Evolutionary conservation across 2,113 vertebrate species (phyloP).

Genomic region (Hemibagrus wyckioides): DNA sequence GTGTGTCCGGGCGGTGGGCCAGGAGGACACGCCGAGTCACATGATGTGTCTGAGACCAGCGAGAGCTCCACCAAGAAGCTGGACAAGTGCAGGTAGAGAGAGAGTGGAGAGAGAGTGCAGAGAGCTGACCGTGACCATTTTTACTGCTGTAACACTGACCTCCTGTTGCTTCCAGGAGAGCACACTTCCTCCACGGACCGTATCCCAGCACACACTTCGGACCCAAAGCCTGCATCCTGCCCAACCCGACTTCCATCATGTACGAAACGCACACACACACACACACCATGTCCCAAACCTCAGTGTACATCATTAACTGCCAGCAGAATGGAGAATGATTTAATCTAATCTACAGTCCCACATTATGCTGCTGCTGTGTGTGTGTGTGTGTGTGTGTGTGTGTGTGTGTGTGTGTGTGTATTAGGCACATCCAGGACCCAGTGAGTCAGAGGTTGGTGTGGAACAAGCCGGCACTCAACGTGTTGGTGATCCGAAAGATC

Average conservation of each 20-base stretch:
- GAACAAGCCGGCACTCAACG: constrained; percentile 77
- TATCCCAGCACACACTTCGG: constrained; percentile 81
- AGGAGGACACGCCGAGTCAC: constrained; percentile 66
- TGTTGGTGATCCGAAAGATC: constrained; percentile 79
- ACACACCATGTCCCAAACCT: too few relatives aligned
- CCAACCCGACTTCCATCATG: constrained; percentile 81
- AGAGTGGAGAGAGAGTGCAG: constrained; percentile 26
- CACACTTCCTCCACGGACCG: constrained; percentile 80
- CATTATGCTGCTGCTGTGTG: neutral
- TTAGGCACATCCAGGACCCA: constrained; percentile 82
- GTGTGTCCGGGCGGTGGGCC: constrained; percentile 61
- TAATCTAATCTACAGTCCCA: neutral
- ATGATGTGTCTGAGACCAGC: constrained; percentile 63
- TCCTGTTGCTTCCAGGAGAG: constrained; percentile 66
- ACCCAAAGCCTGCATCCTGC: constrained; percentile 82
- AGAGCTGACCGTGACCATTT: neutral
- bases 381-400: neutral
- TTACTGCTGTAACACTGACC: neutral
- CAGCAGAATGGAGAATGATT: too few relatives aligned
- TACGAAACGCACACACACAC: constrained; percentile 57
- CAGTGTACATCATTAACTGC: too few relatives aligned
- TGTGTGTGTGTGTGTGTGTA: constrained; percentile 18
- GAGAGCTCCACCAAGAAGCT: constrained; percentile 74
- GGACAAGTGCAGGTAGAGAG: constrained; percentile 58
- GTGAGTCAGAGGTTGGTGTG: constrained; percentile 80